Evolutionary conservation across 2,888 invertebrate species (phyloP).

Genomic region (Ophioninae sp.): DNA sequence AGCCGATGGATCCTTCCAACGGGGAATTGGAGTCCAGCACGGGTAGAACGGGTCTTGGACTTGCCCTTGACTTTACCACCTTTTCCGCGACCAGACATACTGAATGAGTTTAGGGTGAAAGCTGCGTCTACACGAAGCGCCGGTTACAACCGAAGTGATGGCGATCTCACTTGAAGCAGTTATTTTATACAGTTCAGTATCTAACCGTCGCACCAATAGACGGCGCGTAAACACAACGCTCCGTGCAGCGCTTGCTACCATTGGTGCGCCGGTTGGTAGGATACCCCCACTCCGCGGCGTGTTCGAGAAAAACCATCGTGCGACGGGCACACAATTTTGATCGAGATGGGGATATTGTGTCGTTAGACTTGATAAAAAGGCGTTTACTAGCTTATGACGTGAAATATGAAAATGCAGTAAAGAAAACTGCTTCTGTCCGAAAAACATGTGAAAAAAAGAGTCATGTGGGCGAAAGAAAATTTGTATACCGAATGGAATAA

Average conservation of each 20-base stretch:
- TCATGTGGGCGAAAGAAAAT: no score
- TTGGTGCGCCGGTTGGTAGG: neutral
- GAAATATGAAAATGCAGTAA: no score
- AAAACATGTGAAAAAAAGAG: no score
- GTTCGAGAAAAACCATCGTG: no score
- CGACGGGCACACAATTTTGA: no score
- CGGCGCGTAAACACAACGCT: neutral
- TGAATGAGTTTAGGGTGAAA: neutral
- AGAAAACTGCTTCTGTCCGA: no score
- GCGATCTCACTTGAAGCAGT: no score
- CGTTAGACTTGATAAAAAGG: no score
- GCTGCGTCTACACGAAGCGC: fast-evolving
- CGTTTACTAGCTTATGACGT: no score
- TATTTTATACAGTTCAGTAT: neutral
- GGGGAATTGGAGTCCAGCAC: slow-evolving; percentile 84
- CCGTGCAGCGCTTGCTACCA: neutral
- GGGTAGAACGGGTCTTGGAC: slow-evolving; percentile 82
- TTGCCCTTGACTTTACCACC: slow-evolving; percentile 79
- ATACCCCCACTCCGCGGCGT: neutral
- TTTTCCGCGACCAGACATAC: slow-evolving; percentile 66
- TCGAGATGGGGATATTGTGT: no score
- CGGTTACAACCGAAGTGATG: neutral
- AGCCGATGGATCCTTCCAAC: slow-evolving; percentile 85
- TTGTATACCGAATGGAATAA: no score
- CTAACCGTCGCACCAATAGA: neutral